These are phyloP conservation scores for Mormyrops boulengeri DNA, from an alignment of 2,797 vertebrate genomes.

Conservation along the genomic window DNA sequence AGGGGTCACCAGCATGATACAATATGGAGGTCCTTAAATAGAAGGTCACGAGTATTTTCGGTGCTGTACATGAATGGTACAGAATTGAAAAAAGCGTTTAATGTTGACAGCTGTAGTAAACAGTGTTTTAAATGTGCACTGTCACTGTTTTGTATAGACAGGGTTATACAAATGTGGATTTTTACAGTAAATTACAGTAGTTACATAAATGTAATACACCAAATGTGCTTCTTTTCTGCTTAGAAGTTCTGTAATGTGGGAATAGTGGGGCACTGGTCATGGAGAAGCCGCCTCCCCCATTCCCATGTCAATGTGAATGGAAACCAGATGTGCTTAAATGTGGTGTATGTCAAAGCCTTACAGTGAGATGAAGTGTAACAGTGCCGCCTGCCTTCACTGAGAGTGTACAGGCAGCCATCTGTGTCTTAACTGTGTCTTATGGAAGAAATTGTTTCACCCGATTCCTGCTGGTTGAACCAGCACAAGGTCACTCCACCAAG, in stretches of 20 bases:
- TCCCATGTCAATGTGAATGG: slow-evolving; percentile 26
- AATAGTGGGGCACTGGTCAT: slow-evolving; percentile 22
- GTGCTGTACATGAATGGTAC: neutral
- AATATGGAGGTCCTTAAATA: neutral
- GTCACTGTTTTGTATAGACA: neutral
- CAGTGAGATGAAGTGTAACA: slow-evolving; percentile 36
- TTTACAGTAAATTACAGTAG: neutral
- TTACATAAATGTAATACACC: neutral
- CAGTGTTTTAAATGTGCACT: neutral
- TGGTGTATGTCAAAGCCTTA: slow-evolving; percentile 37
- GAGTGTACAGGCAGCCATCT: slow-evolving; percentile 10
- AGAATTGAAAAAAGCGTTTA: neutral
- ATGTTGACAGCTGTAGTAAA: neutral
- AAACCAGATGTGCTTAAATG: slow-evolving; percentile 49
- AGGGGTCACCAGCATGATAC: neutral
- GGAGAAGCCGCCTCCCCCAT: neutral
- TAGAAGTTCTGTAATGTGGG: slow-evolving; percentile 29
- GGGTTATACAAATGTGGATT: neutral
- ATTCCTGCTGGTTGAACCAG: neutral
- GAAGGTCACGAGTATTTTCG: neutral
- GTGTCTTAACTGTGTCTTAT: neutral
- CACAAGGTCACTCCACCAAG: neutral
- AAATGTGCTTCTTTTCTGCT: neutral
- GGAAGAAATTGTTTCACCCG: neutral
- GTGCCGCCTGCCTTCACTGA: slow-evolving; percentile 27